A percentile compares a stretch with the other conserved stretches of the same genome.
Conservation (phyloP, 2,113 vertebrate genomes). For the Donacobius atricapilla region DNA sequence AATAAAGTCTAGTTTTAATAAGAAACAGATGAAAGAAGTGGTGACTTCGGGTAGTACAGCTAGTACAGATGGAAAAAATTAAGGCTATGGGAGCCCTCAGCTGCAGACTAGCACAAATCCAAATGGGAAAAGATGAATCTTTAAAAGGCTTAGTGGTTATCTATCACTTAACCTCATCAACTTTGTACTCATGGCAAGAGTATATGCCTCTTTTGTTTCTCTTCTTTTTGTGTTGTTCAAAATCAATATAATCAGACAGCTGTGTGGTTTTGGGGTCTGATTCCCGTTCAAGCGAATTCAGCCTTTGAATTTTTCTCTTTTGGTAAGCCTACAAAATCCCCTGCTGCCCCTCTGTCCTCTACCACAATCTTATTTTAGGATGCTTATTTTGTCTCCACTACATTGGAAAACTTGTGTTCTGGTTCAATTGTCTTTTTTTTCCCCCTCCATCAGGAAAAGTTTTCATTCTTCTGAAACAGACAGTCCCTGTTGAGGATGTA, state of each 20-base stretch:
- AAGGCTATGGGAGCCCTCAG: not conserved
- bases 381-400: not conserved
- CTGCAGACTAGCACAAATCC: not conserved
- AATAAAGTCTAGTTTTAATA: not conserved
- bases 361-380: not conserved
- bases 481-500: not conserved
- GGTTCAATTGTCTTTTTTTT: not conserved
- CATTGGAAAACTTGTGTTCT: not conserved
- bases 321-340: not conserved
- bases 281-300: not conserved
- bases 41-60: not conserved
- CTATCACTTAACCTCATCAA: not conserved
- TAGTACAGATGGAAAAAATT: not conserved
- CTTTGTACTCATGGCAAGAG: not conserved
- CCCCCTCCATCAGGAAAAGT: not conserved
- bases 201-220: not conserved
- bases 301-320: not conserved
- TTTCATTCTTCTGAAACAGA: not conserved
- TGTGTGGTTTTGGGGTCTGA: not conserved
- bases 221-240: not conserved
- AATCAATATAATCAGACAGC: not conserved
- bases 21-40: not conserved
- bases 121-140: not conserved
- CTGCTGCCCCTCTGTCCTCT: not conserved
- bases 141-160: not conserved